Conservation (phyloP, 1,140 invertebrate species). For the Zaprionus kolodkinae region DNA sequence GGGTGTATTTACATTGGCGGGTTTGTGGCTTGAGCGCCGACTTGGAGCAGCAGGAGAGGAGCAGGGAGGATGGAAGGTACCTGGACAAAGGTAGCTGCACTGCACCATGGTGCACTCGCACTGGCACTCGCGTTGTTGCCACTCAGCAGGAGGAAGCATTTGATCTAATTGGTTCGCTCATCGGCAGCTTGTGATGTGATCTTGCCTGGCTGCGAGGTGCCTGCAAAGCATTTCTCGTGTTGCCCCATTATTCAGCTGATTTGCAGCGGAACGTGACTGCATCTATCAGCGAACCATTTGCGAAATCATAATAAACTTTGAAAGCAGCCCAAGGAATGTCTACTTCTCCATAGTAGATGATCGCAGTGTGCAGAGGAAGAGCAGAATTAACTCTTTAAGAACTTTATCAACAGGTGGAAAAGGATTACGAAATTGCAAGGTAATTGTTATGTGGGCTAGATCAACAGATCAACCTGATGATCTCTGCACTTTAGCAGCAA, state of each 20-base stretch:
- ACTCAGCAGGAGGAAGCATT: constrained; percentile 75
- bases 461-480: not conserved
- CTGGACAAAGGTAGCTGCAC: constrained; percentile 8
- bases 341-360: not conserved
- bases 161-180: constrained; percentile 83
- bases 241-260: constrained; percentile 23
- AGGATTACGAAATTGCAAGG: not conserved
- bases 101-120: constrained; percentile 25
- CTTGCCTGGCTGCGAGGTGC: constrained; percentile 30
- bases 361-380: not conserved
- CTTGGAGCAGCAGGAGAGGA: not conserved
- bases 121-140: constrained; percentile 47
- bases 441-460: not conserved
- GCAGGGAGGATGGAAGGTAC: not conserved
- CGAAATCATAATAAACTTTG: constrained; percentile 29
- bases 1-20: constrained; percentile 47
- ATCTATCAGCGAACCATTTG: constrained; percentile 47
- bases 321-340: not conserved
- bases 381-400: not conserved
- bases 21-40: constrained; percentile 45
- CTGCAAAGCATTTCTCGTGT: constrained; percentile 8
- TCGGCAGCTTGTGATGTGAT: constrained; percentile 34
- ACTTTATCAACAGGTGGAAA: not conserved
- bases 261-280: constrained; percentile 21
- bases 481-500: not conserved